These are phyloP conservation scores for Ypsolopha scabrella DNA, from an alignment of 2,888 invertebrate species.

Conservation along the genomic window DNA sequence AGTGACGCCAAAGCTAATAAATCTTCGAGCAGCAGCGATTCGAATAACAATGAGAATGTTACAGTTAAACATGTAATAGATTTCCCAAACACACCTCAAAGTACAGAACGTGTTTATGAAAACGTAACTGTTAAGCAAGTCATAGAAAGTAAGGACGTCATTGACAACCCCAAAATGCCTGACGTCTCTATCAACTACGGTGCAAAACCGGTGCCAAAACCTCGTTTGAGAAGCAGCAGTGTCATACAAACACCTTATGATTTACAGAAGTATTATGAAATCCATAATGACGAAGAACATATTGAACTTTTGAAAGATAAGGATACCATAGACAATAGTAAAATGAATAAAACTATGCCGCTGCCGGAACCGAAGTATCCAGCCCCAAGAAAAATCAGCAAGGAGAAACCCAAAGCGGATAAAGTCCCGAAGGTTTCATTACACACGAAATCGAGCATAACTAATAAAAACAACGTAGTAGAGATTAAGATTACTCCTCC, in stretches of 20 bases:
- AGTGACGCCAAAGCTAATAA: conserved; percentile 44
- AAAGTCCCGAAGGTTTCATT: not conserved
- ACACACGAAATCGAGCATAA: not conserved
- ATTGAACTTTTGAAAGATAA: conserved; percentile 50
- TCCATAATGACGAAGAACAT: conserved; percentile 59
- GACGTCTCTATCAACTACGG: conserved; percentile 22
- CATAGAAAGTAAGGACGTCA: conserved; percentile 39
- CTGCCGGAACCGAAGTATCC: conserved; percentile 30
- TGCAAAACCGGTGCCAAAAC: conserved; percentile 41
- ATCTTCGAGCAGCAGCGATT: conserved; percentile 52
- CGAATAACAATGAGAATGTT: conserved; percentile 57
- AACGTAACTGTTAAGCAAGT: conserved; percentile 57
- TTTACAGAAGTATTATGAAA: conserved; percentile 60
- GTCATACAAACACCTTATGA: conserved; percentile 66
- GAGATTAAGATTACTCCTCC: conserved; percentile 30
- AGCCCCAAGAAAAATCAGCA: conserved; percentile 40
- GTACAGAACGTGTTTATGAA: conserved; percentile 20
- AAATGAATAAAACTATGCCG: conserved; percentile 27
- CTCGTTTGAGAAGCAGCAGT: conserved; percentile 56
- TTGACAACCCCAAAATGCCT: conserved; percentile 30
- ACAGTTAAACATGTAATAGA: conserved; percentile 56
- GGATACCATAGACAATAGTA: conserved; percentile 13
- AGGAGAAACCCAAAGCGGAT: conserved; percentile 24
- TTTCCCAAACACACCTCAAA: conserved; percentile 43
- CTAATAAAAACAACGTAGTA: conserved; percentile 24